Evolutionary conservation across 2,888 invertebrate genomes (phyloP), one percentile per base, ranked within the genome.

Genomic region (Ceramica pisi): DNA sequence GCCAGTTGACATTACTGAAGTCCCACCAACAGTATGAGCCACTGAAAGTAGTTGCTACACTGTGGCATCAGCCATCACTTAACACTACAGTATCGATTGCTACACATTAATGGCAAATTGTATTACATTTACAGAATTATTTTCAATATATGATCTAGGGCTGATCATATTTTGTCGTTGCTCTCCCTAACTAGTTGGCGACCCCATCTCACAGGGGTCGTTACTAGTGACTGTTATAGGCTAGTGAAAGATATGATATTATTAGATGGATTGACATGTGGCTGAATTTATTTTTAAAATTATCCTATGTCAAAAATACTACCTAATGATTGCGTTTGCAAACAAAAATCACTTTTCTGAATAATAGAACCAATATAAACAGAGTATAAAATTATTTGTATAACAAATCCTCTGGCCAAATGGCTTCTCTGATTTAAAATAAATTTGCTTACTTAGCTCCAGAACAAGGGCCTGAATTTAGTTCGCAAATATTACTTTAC

Each of bases 51-150:
- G 14, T 21, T 3, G 48, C 35, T 75, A 56, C 44, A 8, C 71
- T 76, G 56, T 67, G 67, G 57, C 41, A 67, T 44, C 50, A 63
- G 51, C 64, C 67, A 80, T 79, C 74, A 81, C 59, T 69, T 66
- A 48, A 73, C 66, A 64, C 68, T 50, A 51, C 26, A 38, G 12
- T 44, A 75, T 83, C 55, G 82, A 78, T 78, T 81, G 64, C 38
- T 48, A 56, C 41, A 19, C 19, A n/a, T 62, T 56, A 75, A 81
- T 78, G 21, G 67, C 65, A 79, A 81, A 77, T 81, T 67, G 71
- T 81, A 71, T 77, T 71, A 77, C 68, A 53, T 65, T 71, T 71
- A 60, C 53, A 38, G 38, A 69, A 57, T 53, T 63, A 70, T 71
- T 81, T 81, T 67, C 51, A 67, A 71, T 66, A 78, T 81, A 70